phyloP scores from a whole-genome alignment of 2,797 vertebrate genomes.

The Zenarchopterus dispar region DNA sequence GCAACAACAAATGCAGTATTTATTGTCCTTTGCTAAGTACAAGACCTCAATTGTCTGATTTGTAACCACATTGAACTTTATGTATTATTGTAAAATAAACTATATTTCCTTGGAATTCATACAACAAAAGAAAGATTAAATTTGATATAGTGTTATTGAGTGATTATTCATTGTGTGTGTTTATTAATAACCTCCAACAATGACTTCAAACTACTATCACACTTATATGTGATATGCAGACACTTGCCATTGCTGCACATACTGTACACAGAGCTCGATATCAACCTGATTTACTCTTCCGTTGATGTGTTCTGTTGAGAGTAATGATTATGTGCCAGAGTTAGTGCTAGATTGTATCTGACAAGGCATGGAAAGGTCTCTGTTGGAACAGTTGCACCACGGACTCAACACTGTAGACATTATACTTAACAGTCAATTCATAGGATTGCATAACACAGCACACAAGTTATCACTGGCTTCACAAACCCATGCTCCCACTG shows the following conservation, averaged over 20 bases:
- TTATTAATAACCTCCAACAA: conserved; percentile 9
- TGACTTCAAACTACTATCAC: conserved; percentile 21
- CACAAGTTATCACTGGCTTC: conserved; percentile 46
- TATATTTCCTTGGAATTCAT: conserved; percentile 3
- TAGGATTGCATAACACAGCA: conserved; percentile 67
- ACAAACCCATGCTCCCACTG: conserved; percentile 59
- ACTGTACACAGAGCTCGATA: conserved; percentile 66
- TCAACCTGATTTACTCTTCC: conserved; percentile 77
- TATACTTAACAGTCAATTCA: conserved; percentile 64
- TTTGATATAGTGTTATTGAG: not conserved
- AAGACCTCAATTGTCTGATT: conserved; percentile 49
- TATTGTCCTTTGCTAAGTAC: conserved; percentile 56
- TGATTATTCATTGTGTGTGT: not conserved
- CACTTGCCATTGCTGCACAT: conserved; percentile 63
- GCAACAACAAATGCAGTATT: conserved; percentile 75
- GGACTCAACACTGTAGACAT: conserved; percentile 57
- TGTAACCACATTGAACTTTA: conserved; percentile 14
- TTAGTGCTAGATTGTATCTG: conserved; percentile 79
- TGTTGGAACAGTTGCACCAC: conserved; percentile 69
- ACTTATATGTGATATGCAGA: conserved; percentile 35
- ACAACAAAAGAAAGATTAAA: not conserved
- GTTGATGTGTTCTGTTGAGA: conserved; percentile 75
- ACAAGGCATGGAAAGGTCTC: conserved; percentile 76
- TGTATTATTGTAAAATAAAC: conserved; percentile 18
- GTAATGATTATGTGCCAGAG: conserved; percentile 84